Percentiles rank a stretch among this genome's conserved stretches.
Evolutionary conservation across 2,113 vertebrate genomes (phyloP).

Genomic region (Strix uralensis): DNA sequence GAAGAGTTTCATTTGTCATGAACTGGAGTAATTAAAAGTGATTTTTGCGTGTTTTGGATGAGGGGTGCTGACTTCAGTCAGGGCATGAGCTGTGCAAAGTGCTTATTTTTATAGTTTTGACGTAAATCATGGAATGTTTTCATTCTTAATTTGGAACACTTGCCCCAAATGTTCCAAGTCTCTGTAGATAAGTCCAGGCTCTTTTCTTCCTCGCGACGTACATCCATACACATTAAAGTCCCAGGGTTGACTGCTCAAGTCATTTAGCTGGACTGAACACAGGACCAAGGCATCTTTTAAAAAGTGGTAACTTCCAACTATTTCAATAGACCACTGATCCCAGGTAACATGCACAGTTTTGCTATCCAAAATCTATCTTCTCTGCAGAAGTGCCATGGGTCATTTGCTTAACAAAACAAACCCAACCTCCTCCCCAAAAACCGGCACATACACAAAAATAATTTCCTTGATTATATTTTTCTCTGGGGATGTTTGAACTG

Average conservation of each 20-base stretch:
- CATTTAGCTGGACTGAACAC: neutral
- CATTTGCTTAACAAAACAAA: constrained; percentile 33
- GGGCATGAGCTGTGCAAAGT: constrained; percentile 58
- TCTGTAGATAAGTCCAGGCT: constrained; percentile 24
- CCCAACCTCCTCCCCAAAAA: neutral
- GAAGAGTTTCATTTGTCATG: neutral
- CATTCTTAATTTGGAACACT: constrained; percentile 74
- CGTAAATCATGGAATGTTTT: constrained; percentile 71
- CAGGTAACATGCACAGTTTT: neutral
- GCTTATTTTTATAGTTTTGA: constrained; percentile 78
- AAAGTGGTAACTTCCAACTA: neutral
- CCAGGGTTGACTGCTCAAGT: neutral
- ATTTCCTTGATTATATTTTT: constrained; percentile 15
- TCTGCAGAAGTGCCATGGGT: neutral
- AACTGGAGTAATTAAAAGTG: constrained; percentile 37
- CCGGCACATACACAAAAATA: neutral
- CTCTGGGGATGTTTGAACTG: constrained; percentile 30
- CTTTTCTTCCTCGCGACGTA: neutral
- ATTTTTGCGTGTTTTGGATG: constrained; percentile 43
- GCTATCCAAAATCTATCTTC: neutral
- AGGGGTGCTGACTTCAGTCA: constrained; percentile 43
- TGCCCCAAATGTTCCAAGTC: constrained; percentile 58
- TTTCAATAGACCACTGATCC: neutral
- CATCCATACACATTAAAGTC: neutral
- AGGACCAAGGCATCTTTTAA: neutral